These are phyloP conservation scores for Yponomeuta sedellus DNA, from an alignment of 2,888 invertebrate species.

Conservation along the genomic window DNA sequence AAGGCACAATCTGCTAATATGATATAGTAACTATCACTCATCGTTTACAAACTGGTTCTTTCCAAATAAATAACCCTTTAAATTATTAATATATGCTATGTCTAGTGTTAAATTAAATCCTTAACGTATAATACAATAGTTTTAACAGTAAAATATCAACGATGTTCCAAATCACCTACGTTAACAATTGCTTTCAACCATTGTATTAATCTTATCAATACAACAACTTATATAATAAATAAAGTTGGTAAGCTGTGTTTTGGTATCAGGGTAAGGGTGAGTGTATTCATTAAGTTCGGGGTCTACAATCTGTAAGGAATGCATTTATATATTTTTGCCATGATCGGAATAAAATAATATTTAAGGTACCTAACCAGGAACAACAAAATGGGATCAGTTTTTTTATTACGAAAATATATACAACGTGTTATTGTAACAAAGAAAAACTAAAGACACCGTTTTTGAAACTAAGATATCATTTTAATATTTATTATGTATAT, in stretches of 20 bases:
- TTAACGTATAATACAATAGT: conserved; percentile 49
- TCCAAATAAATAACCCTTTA: conserved; percentile 43
- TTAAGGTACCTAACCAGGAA: too few relatives aligned
- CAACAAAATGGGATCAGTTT: too few relatives aligned
- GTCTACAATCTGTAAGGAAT: too few relatives aligned
- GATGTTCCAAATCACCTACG: conserved; percentile 47
- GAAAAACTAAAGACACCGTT: too few relatives aligned
- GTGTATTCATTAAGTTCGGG: neutral
- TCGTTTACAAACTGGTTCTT: conserved; percentile 52
- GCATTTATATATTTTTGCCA: too few relatives aligned
- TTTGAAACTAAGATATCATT: too few relatives aligned
- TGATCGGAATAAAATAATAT: too few relatives aligned
- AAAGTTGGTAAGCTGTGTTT: conserved; percentile 76
- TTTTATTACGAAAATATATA: too few relatives aligned
- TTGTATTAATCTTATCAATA: conserved; percentile 44
- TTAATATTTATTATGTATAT: too few relatives aligned
- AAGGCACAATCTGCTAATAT: conserved; percentile 71
- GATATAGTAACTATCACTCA: conserved; percentile 64
- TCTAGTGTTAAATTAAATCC: conserved; percentile 41
- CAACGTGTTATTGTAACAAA: too few relatives aligned
- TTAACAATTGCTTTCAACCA: conserved; percentile 57
- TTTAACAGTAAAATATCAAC: conserved; percentile 69
- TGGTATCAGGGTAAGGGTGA: conserved; percentile 72
- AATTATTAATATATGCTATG: conserved; percentile 55
- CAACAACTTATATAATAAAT: conserved; percentile 70